Evolutionary conservation across 2,888 invertebrate species (phyloP).

Genomic region (Fragum fragum): DNA sequence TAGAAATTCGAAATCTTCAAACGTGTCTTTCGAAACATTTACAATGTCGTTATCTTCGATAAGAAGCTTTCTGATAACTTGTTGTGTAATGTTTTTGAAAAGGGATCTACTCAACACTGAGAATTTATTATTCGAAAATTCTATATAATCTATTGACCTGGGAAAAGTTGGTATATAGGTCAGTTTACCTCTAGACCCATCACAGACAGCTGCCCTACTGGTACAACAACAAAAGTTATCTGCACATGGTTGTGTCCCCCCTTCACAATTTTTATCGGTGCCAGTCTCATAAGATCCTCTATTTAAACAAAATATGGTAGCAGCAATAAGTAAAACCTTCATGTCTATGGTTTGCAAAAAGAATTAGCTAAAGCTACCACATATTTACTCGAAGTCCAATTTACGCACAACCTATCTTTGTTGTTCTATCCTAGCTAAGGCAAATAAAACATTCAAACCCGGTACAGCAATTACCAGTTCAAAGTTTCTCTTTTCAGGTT

Average conservation of each 20-base stretch:
- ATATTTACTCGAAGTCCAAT: no score
- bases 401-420: no score
- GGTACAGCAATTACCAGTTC: no score
- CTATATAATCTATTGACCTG: neutral
- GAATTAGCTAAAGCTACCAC: no score
- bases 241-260: neutral
- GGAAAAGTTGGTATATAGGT: constrained; percentile 8
- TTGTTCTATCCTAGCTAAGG: no score
- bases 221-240: constrained; percentile 1
- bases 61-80: neutral
- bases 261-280: neutral
- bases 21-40: constrained; percentile 7
- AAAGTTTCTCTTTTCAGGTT: no score
- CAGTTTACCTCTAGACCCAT: neutral
- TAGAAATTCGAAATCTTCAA: neutral
- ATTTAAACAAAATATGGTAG: no score
- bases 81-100: neutral
- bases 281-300: no score
- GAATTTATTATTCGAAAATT: neutral
- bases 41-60: neutral
- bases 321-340: no score
- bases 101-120: neutral
- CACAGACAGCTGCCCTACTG: neutral
- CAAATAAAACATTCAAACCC: no score
- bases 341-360: no score